phyloP scores from a whole-genome alignment of 2,113 vertebrate genomes.

The Colius striatus region DNA sequence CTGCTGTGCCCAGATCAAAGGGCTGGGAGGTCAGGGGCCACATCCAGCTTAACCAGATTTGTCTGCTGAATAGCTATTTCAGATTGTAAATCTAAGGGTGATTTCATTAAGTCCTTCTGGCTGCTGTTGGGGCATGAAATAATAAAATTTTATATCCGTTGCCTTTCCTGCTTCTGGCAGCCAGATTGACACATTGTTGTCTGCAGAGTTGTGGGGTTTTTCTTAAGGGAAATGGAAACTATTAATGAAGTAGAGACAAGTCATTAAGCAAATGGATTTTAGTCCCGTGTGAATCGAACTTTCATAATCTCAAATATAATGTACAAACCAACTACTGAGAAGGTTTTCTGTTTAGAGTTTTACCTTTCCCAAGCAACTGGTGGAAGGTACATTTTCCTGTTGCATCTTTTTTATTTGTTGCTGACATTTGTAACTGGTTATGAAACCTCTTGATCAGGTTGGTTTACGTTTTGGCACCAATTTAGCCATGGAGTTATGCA shows the following conservation, averaged over 20 bases:
- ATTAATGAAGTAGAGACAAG: slow-evolving; percentile 39
- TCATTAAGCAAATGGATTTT: slow-evolving; percentile 14
- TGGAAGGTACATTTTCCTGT: neutral
- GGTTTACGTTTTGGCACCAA: neutral
- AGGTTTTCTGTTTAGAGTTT: neutral
- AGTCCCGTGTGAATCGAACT: neutral
- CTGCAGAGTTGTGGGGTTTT: slow-evolving; percentile 43
- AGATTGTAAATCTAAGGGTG: slow-evolving; percentile 84
- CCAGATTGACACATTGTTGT: slow-evolving; percentile 73
- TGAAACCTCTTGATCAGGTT: neutral
- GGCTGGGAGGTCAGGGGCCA: slow-evolving; percentile 77
- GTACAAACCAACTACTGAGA: neutral
- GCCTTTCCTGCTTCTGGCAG: slow-evolving; percentile 80
- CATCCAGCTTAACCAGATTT: slow-evolving; percentile 75
- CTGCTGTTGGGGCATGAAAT: slow-evolving; percentile 82
- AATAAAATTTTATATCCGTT: slow-evolving; percentile 84
- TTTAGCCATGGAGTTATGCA: neutral
- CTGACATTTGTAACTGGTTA: neutral
- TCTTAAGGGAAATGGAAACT: slow-evolving; percentile 52
- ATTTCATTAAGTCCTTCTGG: slow-evolving; percentile 86
- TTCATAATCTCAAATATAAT: neutral
- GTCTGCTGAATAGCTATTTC: slow-evolving; percentile 83
- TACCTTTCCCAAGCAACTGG: neutral
- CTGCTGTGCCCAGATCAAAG: slow-evolving; percentile 83
- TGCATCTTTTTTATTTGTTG: neutral